These are phyloP conservation scores for Acromyrmex heyeri DNA, from an alignment of 1,140 invertebrate species.

Conservation along the genomic window DNA sequence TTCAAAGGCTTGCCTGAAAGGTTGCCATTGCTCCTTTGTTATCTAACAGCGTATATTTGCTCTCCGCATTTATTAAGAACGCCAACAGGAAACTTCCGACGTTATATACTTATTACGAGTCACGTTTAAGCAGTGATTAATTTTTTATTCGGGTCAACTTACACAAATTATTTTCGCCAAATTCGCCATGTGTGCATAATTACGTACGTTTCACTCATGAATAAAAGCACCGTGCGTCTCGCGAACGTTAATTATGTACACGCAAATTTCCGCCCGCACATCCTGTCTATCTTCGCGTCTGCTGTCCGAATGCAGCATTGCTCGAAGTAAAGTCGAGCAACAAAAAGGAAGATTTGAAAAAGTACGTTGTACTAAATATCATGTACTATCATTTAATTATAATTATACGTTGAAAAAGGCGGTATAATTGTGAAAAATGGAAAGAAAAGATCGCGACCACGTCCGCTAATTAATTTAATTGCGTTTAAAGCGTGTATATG, in stretches of 20 bases:
- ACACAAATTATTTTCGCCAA: slow-evolving; percentile 39
- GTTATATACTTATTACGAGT: background rate
- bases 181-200: slow-evolving; percentile 24
- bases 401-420: background rate
- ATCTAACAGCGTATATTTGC: background rate
- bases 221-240: slow-evolving; percentile 12
- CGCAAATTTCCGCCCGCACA: slow-evolving; percentile 21
- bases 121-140: slow-evolving; percentile 4
- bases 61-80: background rate
- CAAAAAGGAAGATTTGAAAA: background rate
- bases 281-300: background rate
- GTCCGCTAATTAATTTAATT: slow-evolving; percentile 31
- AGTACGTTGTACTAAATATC: background rate
- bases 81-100: background rate
- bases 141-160: slow-evolving; percentile 32
- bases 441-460: background rate
- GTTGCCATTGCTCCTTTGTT: no score
- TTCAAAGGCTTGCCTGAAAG: no score
- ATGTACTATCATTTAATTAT: background rate
- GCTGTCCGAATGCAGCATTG: background rate
- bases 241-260: slow-evolving; percentile 28
- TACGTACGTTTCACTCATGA: background rate
- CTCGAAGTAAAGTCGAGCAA: background rate
- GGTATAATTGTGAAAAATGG: background rate
- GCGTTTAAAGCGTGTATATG: background rate